Percentiles rank a stretch among this genome's conserved stretches.
phyloP scores from a whole-genome alignment of 92 coral and sea anemone genomes.

The Chrysogorgia sp. region DNA sequence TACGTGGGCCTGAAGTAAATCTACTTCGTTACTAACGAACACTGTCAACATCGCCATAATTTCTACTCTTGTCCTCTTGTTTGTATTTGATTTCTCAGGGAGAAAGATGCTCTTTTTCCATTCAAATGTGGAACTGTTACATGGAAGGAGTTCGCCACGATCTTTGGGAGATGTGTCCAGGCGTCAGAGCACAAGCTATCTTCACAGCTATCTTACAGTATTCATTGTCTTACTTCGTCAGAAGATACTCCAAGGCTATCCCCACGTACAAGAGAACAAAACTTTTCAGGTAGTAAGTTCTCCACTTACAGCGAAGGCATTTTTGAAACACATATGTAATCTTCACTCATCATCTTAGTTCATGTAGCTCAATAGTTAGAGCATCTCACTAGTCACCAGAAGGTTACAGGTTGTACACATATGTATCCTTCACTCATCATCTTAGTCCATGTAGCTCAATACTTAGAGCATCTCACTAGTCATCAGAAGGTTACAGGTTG shows the following conservation, averaged over 20 bases:
- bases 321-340: slow-evolving; percentile 2
- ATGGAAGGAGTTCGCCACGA: slow-evolving; percentile 83
- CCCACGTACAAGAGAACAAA: slow-evolving; percentile 79
- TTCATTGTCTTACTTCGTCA: slow-evolving; percentile 72
- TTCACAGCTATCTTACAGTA: slow-evolving; percentile 76
- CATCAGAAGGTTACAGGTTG: too few relatives aligned
- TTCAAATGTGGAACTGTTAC: slow-evolving; percentile 98
- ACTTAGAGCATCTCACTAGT: too few relatives aligned
- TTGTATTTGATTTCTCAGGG: slow-evolving; percentile 60
- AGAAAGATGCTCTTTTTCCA: slow-evolving; percentile 92
- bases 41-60: background rate
- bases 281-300: slow-evolving; percentile 68
- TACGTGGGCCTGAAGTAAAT: background rate
- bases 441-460: too few relatives aligned
- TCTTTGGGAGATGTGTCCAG: slow-evolving; percentile 80
- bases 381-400: too few relatives aligned
- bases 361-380: too few relatives aligned
- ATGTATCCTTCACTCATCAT: too few relatives aligned
- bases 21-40: too few relatives aligned
- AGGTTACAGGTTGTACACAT: too few relatives aligned
- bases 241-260: slow-evolving; percentile 71
- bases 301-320: background rate
- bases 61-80: background rate
- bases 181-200: slow-evolving; percentile 79
- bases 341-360: too few relatives aligned